phyloP scores from a whole-genome alignment of 2,888 invertebrate species.

The Amblyjoppa fuscipennis region DNA sequence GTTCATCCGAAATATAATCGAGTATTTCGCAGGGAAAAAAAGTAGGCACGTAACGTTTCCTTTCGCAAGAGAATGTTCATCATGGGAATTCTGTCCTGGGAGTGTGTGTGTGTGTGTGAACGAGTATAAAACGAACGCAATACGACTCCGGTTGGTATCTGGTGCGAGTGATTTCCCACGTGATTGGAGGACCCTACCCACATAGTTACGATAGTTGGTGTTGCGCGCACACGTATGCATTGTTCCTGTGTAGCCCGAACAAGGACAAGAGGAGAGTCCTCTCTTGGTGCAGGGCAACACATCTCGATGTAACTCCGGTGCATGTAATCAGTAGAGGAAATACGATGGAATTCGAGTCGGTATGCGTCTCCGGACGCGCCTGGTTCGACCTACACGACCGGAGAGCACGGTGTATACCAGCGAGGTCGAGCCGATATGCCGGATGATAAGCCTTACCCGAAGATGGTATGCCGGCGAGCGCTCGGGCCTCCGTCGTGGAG shows the following conservation, averaged over 20 bases:
- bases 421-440: slow-evolving; percentile 66
- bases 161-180: slow-evolving; percentile 73
- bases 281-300: slow-evolving; percentile 11
- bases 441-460: slow-evolving; percentile 76
- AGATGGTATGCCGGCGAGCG: slow-evolving; percentile 80
- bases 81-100: slow-evolving; percentile 17
- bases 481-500: slow-evolving; percentile 39
- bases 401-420: slow-evolving; percentile 61
- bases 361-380: slow-evolving; percentile 78
- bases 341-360: slow-evolving; percentile 81
- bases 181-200: slow-evolving; percentile 72
- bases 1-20: slow-evolving; percentile 42
- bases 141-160: slow-evolving; percentile 51
- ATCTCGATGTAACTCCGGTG: slow-evolving; percentile 59
- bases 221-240: slow-evolving; percentile 2
- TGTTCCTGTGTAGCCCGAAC: not conserved
- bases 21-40: not conserved
- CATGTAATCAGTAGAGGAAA: slow-evolving; percentile 81
- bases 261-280: slow-evolving; percentile 47
- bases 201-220: slow-evolving; percentile 49
- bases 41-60: not conserved
- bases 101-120: slow-evolving; percentile 43
- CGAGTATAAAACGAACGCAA: slow-evolving; percentile 63
- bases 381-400: slow-evolving; percentile 68
- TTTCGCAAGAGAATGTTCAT: slow-evolving; percentile 26